Conservation (phyloP, 2,113 vertebrate genomes). For the cattle (Bos taurus) region DNA sequence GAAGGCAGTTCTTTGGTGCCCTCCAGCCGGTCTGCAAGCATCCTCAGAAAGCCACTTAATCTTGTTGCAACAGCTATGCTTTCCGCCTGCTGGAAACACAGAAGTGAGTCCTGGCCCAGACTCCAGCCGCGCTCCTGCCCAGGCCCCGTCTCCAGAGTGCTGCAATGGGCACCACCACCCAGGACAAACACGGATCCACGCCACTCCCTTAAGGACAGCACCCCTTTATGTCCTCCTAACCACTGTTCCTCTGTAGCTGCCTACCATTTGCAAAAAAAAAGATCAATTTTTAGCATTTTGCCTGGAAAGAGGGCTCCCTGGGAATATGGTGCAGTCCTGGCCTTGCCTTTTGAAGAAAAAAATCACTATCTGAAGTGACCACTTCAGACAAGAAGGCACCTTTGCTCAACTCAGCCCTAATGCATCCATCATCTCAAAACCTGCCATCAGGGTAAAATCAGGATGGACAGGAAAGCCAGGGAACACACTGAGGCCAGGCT, state of each 20-base stretch:
- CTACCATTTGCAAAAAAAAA: neutral
- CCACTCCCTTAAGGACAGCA: neutral
- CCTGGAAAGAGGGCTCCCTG: neutral
- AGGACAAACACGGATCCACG: neutral
- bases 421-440: neutral
- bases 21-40: slow-evolving; percentile 84
- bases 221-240: neutral
- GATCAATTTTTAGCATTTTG: neutral
- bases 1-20: slow-evolving; percentile 75
- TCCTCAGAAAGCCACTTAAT: slow-evolving; percentile 82
- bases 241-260: neutral
- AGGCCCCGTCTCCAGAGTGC: neutral
- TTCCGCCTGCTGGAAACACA: slow-evolving; percentile 78
- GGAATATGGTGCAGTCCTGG: neutral
- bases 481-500: neutral
- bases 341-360: neutral
- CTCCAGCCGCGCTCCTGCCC: too few species aligned
- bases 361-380: neutral
- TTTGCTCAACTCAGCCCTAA: neutral
- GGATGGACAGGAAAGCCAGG: neutral
- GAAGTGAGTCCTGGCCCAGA: neutral
- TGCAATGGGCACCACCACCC: neutral
- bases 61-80: slow-evolving; percentile 24
- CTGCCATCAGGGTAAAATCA: neutral
- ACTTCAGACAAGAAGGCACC: neutral